phyloP scores from a whole-genome alignment of 1,140 invertebrate species.

The Drosophila parabipectinata region DNA sequence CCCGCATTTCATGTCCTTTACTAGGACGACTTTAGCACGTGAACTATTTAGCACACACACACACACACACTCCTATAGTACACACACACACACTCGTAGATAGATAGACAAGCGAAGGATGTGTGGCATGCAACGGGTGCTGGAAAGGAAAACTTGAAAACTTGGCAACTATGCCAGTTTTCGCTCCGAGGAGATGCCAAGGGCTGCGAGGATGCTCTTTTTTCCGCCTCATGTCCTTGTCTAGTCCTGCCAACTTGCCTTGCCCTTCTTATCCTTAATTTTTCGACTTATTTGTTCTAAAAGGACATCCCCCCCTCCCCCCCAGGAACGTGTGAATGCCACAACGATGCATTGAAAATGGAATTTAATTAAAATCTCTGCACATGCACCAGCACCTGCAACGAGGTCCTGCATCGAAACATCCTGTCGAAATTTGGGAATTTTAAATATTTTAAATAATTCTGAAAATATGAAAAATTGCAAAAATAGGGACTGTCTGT shows the following conservation, averaged over 20 bases:
- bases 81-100: neutral
- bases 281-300: too few relatives aligned
- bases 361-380: too few relatives aligned
- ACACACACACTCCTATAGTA: neutral
- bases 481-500: too few relatives aligned
- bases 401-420: too few relatives aligned
- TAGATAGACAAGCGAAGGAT: neutral
- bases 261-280: neutral
- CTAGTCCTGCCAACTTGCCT: neutral
- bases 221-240: constrained; percentile 1
- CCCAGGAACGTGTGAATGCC: too few relatives aligned
- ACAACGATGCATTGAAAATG: too few relatives aligned
- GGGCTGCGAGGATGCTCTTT: neutral
- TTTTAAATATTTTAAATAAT: neutral
- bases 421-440: neutral
- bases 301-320: too few relatives aligned
- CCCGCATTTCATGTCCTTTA: constrained; percentile 44
- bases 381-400: too few relatives aligned
- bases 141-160: neutral
- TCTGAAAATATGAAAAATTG: too few relatives aligned
- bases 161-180: constrained; percentile 8
- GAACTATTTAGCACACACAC: constrained; percentile 38
- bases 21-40: constrained; percentile 60
- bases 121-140: constrained; percentile 11
- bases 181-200: neutral